phyloP scores from a whole-genome alignment of 2,797 vertebrate species.

The Anomalospiza imberbis region DNA sequence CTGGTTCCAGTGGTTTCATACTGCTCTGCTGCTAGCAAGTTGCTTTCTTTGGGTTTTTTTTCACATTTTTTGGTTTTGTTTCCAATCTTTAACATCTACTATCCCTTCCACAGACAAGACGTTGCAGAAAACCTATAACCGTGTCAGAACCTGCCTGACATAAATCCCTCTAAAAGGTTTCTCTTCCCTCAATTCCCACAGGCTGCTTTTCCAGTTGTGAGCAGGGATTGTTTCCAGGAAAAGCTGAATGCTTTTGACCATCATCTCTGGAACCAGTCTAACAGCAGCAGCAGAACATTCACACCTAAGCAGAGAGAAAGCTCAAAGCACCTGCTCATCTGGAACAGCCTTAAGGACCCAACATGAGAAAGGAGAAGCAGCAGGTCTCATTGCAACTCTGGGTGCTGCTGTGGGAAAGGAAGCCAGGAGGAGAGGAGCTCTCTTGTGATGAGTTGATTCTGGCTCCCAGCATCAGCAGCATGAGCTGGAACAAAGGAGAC shows the following conservation, averaged over 20 bases:
- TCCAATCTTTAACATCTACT: not conserved
- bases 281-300: not conserved
- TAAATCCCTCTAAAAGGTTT: not conserved
- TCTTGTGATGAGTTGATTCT: conserved; percentile 18
- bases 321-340: not conserved
- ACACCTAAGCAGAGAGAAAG: not conserved
- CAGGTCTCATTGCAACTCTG: not conserved
- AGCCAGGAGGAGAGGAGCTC: conserved; percentile 19
- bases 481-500: conserved; percentile 22
- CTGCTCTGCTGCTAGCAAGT: not conserved
- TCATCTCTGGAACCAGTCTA: not conserved
- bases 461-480: not conserved
- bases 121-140: not conserved
- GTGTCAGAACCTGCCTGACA: not conserved
- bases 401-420: not conserved
- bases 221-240: not conserved
- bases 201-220: not conserved
- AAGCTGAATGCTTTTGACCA: not conserved
- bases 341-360: not conserved
- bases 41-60: not conserved
- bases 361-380: not conserved
- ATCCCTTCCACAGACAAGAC: not conserved
- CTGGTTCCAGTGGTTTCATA: not conserved
- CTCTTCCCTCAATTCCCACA: not conserved
- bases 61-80: not conserved